Percentiles rank a stretch among this genome's conserved stretches.
Conservation (phyloP, 2,113 vertebrate species). For the Menura novaehollandiae region DNA sequence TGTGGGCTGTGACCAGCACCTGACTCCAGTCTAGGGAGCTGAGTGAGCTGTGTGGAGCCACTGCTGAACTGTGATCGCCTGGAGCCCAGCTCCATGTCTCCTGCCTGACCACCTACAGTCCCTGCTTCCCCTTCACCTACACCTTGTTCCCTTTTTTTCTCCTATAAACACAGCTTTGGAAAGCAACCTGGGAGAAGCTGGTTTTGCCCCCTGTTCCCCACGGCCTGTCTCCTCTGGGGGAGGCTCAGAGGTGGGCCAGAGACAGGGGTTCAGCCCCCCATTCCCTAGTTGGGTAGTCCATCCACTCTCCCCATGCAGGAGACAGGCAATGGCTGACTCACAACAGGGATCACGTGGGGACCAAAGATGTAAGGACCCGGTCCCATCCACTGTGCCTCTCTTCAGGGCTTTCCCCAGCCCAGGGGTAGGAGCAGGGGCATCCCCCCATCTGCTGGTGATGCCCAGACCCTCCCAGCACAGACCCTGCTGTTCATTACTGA, state of each 20-base stretch:
- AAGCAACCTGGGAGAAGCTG: not conserved
- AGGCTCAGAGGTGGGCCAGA: not conserved
- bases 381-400: not conserved
- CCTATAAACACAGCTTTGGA: not conserved
- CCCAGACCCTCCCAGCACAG: not conserved
- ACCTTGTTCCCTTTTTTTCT: not conserved
- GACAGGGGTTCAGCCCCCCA: not conserved
- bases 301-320: not conserved
- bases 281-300: not conserved
- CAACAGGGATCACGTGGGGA: not conserved
- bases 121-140: not conserved
- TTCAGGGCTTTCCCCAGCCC: not conserved
- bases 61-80: not conserved
- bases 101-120: not conserved
- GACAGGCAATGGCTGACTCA: not conserved
- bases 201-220: not conserved
- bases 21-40: not conserved
- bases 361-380: not conserved
- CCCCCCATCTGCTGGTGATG: not conserved
- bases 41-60: not conserved
- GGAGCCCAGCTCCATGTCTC: not conserved
- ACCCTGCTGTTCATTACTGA: not conserved
- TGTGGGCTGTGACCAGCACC: not conserved
- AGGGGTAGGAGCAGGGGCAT: not conserved
- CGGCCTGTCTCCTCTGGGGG: rapidly evolving